These are phyloP conservation scores for Berghia stephanieae DNA, from an alignment of 1,140 invertebrate species.

Conservation along the genomic window DNA sequence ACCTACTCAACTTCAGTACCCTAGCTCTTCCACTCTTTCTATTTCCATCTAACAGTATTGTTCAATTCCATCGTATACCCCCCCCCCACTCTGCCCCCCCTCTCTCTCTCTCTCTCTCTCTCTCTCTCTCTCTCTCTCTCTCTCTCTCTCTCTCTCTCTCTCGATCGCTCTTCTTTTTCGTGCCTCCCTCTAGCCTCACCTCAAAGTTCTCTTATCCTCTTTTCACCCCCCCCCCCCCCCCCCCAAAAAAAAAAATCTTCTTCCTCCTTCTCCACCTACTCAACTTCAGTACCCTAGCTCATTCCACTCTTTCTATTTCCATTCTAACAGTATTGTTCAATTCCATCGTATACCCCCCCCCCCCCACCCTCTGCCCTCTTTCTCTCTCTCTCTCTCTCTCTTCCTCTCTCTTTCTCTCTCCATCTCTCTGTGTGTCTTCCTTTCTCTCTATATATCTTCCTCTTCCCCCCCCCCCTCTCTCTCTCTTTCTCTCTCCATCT, in stretches of 20 bases:
- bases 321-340: not conserved
- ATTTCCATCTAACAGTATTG: not conserved
- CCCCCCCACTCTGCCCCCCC: not conserved
- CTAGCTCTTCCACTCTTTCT: not conserved
- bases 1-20: not conserved
- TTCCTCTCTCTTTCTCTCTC: too few relatives aligned
- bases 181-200: too few relatives aligned
- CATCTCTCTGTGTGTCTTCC: too few relatives aligned
- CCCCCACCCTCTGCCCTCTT: too few relatives aligned
- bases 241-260: not conserved
- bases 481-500: too few relatives aligned
- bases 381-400: too few relatives aligned
- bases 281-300: not conserved
- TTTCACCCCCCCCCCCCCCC: not conserved
- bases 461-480: not conserved
- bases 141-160: slow-evolving; percentile 5
- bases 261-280: not conserved
- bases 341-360: too few relatives aligned
- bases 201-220: not conserved
- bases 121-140: slow-evolving; percentile 16
- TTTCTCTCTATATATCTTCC: too few relatives aligned
- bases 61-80: not conserved
- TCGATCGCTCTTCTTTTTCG: not conserved
- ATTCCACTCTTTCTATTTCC: not conserved
- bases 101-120: not conserved